A percentile compares a stretch with the other conserved stretches of the same genome.
Evolutionary conservation across 2,797 vertebrate species (phyloP).

Genomic region (Staurois parvus): DNA sequence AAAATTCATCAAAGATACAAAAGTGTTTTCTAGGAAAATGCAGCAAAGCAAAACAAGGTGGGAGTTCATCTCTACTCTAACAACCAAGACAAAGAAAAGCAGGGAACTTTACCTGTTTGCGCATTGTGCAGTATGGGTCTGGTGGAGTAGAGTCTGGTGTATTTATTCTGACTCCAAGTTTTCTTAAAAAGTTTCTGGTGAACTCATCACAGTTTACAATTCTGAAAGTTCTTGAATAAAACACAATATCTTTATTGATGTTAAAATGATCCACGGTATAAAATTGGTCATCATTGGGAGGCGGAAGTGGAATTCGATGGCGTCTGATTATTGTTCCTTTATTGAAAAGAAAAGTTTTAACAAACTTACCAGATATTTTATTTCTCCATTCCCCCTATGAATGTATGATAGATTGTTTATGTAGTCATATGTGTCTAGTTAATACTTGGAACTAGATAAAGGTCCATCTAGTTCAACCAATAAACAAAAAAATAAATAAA

Average conservation of each 20-base stretch:
- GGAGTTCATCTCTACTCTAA: neutral
- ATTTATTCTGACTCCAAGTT: constrained; percentile 83
- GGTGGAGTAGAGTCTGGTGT: constrained; percentile 72
- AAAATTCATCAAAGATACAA: no score
- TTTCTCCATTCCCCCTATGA: neutral
- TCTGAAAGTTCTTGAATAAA: constrained; percentile 84
- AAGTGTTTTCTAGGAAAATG: no score
- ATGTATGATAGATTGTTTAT: no score
- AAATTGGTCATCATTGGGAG: constrained; percentile 84
- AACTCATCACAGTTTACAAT: constrained; percentile 87
- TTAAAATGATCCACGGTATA: constrained; percentile 89
- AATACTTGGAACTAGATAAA: no score
- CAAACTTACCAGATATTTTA: neutral
- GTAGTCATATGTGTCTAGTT: no score
- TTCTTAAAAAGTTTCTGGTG: constrained; percentile 85
- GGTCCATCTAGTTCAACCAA: no score
- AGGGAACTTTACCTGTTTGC: constrained; percentile 77
- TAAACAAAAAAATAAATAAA: no score
- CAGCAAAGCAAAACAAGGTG: no score
- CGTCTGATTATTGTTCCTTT: constrained; percentile 86
- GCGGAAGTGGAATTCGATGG: constrained; percentile 85
- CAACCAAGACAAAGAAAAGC: neutral
- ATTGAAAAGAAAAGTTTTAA: constrained; percentile 45
- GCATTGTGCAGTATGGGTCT: constrained; percentile 81
- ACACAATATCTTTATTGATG: constrained; percentile 80